Evolutionary conservation across 2,888 invertebrate species (phyloP).

Genomic region (Cryptophagus acutangulus): DNA sequence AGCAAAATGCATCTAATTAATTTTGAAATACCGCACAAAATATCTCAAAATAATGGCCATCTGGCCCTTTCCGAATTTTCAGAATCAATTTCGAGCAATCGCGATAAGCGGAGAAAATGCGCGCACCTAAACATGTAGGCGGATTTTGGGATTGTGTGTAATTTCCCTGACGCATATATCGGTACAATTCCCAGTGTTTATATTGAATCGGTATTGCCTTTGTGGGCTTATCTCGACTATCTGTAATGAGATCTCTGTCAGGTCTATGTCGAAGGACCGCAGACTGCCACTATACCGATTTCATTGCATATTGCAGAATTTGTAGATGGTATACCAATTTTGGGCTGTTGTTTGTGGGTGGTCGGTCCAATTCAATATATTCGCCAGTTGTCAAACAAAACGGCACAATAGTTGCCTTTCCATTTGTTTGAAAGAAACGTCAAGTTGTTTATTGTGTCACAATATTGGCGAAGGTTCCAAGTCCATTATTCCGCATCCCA

Average conservation of each 20-base stretch:
- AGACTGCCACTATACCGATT: no score
- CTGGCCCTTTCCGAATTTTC: no score
- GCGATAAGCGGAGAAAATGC: slow-evolving; percentile 42
- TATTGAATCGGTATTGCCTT: slow-evolving; percentile 49
- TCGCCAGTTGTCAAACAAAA: slow-evolving; percentile 23
- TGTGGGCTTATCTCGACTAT: slow-evolving; percentile 49
- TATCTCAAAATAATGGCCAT: no score
- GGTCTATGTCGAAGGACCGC: slow-evolving; percentile 28
- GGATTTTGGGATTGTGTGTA: slow-evolving; percentile 46
- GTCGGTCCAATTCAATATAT: slow-evolving; percentile 25
- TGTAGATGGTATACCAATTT: slow-evolving; percentile 4
- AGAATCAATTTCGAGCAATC: slow-evolving; percentile 46
- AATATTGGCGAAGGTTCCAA: no score
- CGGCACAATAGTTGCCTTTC: slow-evolving; percentile 19
- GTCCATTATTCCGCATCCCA: no score
- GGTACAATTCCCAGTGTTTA: slow-evolving; percentile 44
- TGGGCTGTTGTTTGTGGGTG: slow-evolving; percentile 29
- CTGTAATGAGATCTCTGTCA: slow-evolving; percentile 50
- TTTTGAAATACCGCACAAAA: no score
- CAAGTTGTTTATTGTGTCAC: slow-evolving; percentile 9
- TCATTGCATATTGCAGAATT: slow-evolving; percentile 16
- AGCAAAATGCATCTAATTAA: no score
- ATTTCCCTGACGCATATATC: slow-evolving; percentile 41
- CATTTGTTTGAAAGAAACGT: slow-evolving; percentile 19
- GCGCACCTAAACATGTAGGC: slow-evolving; percentile 44